Evolutionary conservation across 2,888 invertebrate species (phyloP), one percentile per base, ranked within the genome.

Genomic region (Drosophila paracracens): DNA sequence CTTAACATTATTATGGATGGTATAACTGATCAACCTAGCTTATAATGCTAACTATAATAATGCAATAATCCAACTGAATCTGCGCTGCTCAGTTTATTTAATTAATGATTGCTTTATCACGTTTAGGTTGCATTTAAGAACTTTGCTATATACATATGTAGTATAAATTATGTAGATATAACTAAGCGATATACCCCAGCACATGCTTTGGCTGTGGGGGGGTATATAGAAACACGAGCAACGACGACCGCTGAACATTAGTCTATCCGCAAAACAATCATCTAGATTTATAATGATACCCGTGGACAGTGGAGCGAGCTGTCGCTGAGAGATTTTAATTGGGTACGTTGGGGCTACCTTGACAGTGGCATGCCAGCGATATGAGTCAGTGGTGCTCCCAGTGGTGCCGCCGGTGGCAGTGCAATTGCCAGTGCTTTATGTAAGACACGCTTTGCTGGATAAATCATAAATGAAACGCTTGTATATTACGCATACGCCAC

Each of bases 401-500:
- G 54, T 36, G 59, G 35, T 25, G 46, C n/a, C 43, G 46, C 43
- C 46, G 13, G 36, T 29, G n/a, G 56, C 29, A 27, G 38, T 13
- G 18, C 27, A 18, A 48, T 21, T 48, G 13, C 38, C 43, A 11
- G 27, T 56, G 52, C 63, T 61, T 38, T 36, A 21, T 21, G 13
- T 58, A 38, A 27, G 56, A 52, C 50, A 33, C 43, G 48, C 61
- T 56, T 43, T 63, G 75, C 56, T 52, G 48, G 29, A 57, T 10
- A 31, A 48, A 53, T 76, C 72, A 60, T 76, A 36, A 40, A 62
- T 43, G 50, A 66, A 81, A 61, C 52, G 83, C 86, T 83, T 83
- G 82, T 83, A 83, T 40, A 86, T 79, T 74, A 74, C 83, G 82
- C 86, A 83, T 83, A 81, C 82, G 84, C 81, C 81, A 71, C 76